These are phyloP conservation scores for Stenodera caucasica DNA, from an alignment of 2,888 invertebrate species.

Conservation along the genomic window DNA sequence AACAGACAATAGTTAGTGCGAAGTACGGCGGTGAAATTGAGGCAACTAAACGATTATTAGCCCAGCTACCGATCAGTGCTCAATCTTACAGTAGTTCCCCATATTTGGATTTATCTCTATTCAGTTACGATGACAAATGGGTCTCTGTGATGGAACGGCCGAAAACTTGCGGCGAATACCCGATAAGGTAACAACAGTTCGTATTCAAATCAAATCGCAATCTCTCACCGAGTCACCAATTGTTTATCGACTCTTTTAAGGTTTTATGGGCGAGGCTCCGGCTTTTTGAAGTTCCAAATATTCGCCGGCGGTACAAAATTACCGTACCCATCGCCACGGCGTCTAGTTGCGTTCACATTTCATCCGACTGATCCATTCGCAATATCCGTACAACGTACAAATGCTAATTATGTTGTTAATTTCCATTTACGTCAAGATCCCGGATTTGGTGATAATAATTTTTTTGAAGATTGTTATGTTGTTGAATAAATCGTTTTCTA, in stretches of 20 bases:
- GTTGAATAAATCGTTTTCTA: too few relatives aligned
- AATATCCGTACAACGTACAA: conserved; percentile 91
- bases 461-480: conserved; percentile 22
- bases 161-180: conserved; percentile 89
- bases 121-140: conserved; percentile 95
- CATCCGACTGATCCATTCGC: conserved; percentile 96
- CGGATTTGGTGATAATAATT: conserved; percentile 19
- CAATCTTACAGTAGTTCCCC: conserved; percentile 94
- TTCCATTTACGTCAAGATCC: conserved; percentile 75
- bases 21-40: conserved; percentile 88
- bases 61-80: conserved; percentile 90
- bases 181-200: conserved; percentile 91
- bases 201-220: too few relatives aligned
- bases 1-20: conserved; percentile 87
- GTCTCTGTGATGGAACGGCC: conserved; percentile 95
- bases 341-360: conserved; percentile 92
- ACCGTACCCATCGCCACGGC: conserved; percentile 68
- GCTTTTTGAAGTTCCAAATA: conserved; percentile 72
- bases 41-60: conserved; percentile 84
- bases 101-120: conserved; percentile 87
- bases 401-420: conserved; percentile 92
- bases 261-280: conserved; percentile 82
- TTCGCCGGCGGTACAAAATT: conserved; percentile 70
- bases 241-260: too few relatives aligned
- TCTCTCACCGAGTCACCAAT: too few relatives aligned